These are phyloP conservation scores for Perdix hodgsoniae DNA, from an alignment of 2,797 vertebrate genomes.

Conservation along the genomic window DNA sequence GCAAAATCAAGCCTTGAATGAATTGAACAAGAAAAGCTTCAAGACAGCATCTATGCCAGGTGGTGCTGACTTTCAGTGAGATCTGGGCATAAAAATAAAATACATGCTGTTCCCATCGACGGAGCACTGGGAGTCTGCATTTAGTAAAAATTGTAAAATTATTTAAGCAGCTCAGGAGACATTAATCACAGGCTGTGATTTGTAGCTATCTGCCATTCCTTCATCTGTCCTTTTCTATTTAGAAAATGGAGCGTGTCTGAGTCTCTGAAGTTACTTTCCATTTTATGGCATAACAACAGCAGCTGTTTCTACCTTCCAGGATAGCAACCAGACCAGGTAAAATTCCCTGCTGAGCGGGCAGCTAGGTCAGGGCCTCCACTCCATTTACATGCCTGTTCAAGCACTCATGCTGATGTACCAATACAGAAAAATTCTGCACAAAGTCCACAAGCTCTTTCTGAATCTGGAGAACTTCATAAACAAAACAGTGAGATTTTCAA, in stretches of 20 bases:
- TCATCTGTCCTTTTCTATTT: not conserved
- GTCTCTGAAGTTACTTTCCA: not conserved
- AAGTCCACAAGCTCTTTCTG: not conserved
- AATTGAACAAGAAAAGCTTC: not conserved
- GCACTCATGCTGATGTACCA: not conserved
- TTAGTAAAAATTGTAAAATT: slow-evolving; percentile 18
- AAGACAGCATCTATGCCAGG: slow-evolving; percentile 17
- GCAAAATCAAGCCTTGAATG: not conserved
- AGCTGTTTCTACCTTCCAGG: slow-evolving; percentile 21
- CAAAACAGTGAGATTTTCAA: not conserved
- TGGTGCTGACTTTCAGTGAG: not conserved
- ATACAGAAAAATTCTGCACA: not conserved
- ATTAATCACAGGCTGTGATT: slow-evolving; percentile 34
- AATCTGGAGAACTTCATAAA: not conserved
- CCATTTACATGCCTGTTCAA: not conserved
- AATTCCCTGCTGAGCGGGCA: not conserved
- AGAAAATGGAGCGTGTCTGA: not conserved
- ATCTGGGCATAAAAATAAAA: slow-evolving; percentile 25
- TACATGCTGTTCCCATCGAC: slow-evolving; percentile 36
- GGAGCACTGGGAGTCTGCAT: not conserved
- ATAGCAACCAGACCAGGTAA: not conserved
- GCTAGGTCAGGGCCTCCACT: not conserved
- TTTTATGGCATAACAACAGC: not conserved
- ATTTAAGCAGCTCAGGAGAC: slow-evolving; percentile 6
- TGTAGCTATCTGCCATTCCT: not conserved